A percentile compares a stretch with the other conserved stretches of the same genome.
Evolutionary conservation across 2,888 invertebrate species (phyloP).

Genomic region (Lissocephala sabroskyi): DNA sequence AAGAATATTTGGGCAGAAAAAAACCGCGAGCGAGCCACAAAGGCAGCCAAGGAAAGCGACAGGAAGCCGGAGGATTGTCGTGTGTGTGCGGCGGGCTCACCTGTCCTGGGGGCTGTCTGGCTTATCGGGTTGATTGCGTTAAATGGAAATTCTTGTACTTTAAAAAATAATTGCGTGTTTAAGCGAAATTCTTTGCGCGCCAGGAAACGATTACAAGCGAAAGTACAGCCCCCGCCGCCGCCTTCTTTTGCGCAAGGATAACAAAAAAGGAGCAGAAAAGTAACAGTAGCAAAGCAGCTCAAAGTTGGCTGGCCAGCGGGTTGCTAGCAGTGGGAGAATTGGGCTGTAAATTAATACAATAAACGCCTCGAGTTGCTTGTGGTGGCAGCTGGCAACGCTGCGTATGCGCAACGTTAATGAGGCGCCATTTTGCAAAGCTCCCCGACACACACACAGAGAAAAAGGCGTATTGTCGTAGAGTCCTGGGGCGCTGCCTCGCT

Average conservation of each 20-base stretch:
- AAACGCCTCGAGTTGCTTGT: slow-evolving; percentile 11
- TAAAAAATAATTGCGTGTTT: slow-evolving; percentile 56
- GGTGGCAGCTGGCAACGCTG: slow-evolving; percentile 1
- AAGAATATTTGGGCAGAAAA: slow-evolving; percentile 32
- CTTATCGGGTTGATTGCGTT: slow-evolving; percentile 51
- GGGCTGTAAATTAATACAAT: slow-evolving; percentile 16
- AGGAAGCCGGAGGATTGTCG: too few species aligned
- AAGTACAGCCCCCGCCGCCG: too few species aligned
- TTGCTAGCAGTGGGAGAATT: too few species aligned
- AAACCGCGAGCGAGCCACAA: too few species aligned
- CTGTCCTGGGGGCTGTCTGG: background rate
- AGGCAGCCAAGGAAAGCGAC: too few species aligned
- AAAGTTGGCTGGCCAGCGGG: slow-evolving; percentile 7
- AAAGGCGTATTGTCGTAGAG: slow-evolving; percentile 9
- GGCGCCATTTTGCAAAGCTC: slow-evolving; percentile 23
- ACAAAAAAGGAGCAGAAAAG: too few species aligned
- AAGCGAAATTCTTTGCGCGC: slow-evolving; percentile 33
- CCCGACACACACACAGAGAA: background rate
- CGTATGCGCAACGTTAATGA: slow-evolving; percentile 13
- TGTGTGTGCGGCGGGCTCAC: background rate
- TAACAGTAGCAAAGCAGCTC: too few species aligned
- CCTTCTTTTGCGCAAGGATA: too few species aligned
- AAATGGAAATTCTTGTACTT: slow-evolving; percentile 42
- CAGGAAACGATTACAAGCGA: slow-evolving; percentile 40
- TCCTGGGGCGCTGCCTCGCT: too few species aligned